Evolutionary conservation across 1,140 invertebrate genomes (phyloP), one percentile per base, ranked within the genome.

Genomic region (Tetramorium simillimum): DNA sequence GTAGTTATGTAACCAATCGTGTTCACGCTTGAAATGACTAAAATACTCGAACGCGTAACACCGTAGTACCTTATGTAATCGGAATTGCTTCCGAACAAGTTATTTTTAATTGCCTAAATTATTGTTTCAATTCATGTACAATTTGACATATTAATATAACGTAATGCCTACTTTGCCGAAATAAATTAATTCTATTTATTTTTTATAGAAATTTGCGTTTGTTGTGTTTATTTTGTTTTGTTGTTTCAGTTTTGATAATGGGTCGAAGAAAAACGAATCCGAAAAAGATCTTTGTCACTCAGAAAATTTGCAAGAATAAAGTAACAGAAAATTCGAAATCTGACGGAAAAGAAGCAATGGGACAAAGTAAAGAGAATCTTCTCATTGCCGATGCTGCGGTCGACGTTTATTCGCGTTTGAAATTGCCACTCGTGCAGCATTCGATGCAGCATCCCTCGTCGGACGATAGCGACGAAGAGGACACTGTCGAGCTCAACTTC

Each of bases 401-500:
- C 40, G 89, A 88, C 16, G 87, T 93, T 53, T 76, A 87, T 28
- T 86, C 88, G 9, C 89, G 94, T 43, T 37, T 94, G 16, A 62
- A 10, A n/a, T 77, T 88, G n/a, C 88, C 89, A 16, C 58, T 90
- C 1, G 78, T 87, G 43, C 37, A 37, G 53, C 37, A 37, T 0
- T 14, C 69, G n/a, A 84, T 5, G 51, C n/a, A 24, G 6, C 16
- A 3, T 49, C 33, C 16, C 12, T 12, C 33, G 2, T 76, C 56
- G 65, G 81, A 90, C 43, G 89, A 88, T 5, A 88, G 65, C 43
- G 90, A 92, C 24, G 92, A 91, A 9, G 92, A 93, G 40, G 14
- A 89, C 1, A 80, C 82, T 0, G 33, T 95, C 0, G 93, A 93
- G 56, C 88, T 95, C 58, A 92, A 93, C 9, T 93, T 95, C 28